Base-by-base conservation (phyloP, 2,888 invertebrate genomes). In the Tachina lurida region DNA sequence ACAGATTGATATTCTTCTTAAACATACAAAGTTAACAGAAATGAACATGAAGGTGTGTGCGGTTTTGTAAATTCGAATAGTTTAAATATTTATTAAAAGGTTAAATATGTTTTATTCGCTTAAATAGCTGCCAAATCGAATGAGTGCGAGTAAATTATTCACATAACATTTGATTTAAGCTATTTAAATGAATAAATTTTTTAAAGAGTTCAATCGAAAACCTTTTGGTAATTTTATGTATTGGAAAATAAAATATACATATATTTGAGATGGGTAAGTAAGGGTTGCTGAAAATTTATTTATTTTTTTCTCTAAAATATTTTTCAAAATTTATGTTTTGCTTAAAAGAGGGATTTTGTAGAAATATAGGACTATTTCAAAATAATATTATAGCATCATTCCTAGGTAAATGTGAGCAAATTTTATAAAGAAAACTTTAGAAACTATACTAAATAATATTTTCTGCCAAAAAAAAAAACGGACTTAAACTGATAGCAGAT, bases 101-200 rank as follows among this genome's bases (percentile, higher is more conserved):
- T 74, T 56, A 15, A 15, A n/a, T 31, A 2, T 17, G 10, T 39
- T 60, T 39, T 31, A 60, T 47, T 1, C 17, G 5, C n/a, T 62
- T 49, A 74, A 74, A 49, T 62, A 62, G 63, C 58, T 75, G 49
- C 22, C 47, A 75, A 75, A 41, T 63, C 17, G 43, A 52, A 41
- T 41, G n/a, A 54, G n/a, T 3, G 4, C 1, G n/a, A 54, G 10
- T 43, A n/a, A 52, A 52, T 17, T 52, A 52, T 52, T 22, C 49
- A n/a, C 7, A 7, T 7, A 67, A 39, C 12, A 39, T 54, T 70
- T 70, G 68, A 52, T 54, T 70, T 19, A 3, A 17, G 22, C 41
- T 9, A 19, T 68, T 39, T 52, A 17, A 67, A 41, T 19, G 7
- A 31, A 41, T 41, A 54, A 15, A 5, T n/a, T 17, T 19, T 17